Percentiles rank a stretch among this genome's conserved stretches.
These are phyloP conservation scores for Smithornis capensis DNA, from an alignment of 2,113 vertebrate genomes.

Conservation along the genomic window DNA sequence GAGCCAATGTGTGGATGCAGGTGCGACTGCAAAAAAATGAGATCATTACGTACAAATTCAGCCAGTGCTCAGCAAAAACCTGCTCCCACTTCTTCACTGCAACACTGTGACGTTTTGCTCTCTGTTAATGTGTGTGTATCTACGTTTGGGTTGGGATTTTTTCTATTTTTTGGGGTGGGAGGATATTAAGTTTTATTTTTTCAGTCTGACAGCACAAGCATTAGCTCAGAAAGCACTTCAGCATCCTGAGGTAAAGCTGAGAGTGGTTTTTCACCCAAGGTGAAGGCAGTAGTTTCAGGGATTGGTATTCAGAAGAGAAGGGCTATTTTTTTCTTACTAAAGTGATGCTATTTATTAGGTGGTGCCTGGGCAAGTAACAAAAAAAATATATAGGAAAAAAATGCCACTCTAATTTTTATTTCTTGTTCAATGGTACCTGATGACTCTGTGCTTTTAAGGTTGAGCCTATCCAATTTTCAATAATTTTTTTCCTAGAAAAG, in stretches of 20 bases:
- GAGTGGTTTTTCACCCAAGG: neutral
- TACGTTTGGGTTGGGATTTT: neutral
- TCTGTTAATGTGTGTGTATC: neutral
- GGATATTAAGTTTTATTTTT: neutral
- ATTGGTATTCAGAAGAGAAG: neutral
- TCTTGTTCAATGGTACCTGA: neutral
- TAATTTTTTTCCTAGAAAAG: neutral
- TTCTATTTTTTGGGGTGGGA: neutral
- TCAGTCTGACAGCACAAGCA: neutral
- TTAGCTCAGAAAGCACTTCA: neutral
- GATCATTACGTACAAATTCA: neutral
- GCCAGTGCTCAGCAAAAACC: neutral
- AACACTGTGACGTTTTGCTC: neutral
- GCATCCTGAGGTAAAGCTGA: neutral
- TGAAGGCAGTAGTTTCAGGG: neutral
- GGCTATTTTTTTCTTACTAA: neutral
- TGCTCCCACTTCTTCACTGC: neutral
- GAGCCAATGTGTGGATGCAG: neutral
- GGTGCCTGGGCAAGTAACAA: neutral
- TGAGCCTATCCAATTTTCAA: neutral
- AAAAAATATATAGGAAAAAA: neutral
- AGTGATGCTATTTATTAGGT: neutral
- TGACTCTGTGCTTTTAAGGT: neutral
- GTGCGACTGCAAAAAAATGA: accelerated
- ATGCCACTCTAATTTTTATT: neutral